Percentiles rank a stretch among this genome's conserved stretches.
Evolutionary conservation across 2,888 invertebrate species (phyloP).

Genomic region (Galeruca laticollis): DNA sequence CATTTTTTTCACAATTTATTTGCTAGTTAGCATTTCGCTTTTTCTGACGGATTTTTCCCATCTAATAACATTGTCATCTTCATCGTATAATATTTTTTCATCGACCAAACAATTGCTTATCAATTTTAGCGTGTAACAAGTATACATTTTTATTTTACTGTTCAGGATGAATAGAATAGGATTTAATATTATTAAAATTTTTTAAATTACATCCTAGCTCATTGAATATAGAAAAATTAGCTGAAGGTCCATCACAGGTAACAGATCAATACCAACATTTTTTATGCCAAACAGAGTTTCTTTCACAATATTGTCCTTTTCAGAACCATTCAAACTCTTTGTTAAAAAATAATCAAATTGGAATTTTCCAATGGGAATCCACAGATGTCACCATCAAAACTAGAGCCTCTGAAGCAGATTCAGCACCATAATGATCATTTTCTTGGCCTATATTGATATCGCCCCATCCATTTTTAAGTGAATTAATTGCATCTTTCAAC

Average conservation of each 20-base stretch:
- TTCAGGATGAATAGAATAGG: not conserved
- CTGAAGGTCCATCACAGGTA: slow-evolving; percentile 46
- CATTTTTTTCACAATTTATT: slow-evolving; percentile 41
- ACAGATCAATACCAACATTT: slow-evolving; percentile 38
- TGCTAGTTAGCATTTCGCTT: slow-evolving; percentile 24
- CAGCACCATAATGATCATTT: slow-evolving; percentile 30
- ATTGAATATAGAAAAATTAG: slow-evolving; percentile 38
- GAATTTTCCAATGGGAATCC: slow-evolving; percentile 48
- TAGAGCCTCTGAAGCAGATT: slow-evolving; percentile 48
- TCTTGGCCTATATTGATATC: slow-evolving; percentile 42
- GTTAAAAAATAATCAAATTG: slow-evolving; percentile 50
- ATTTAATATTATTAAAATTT: not conserved
- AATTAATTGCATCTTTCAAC: too few species aligned
- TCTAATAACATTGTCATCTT: not conserved
- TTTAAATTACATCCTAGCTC: slow-evolving; percentile 26
- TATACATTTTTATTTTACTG: slow-evolving; percentile 6
- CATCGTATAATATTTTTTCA: not conserved
- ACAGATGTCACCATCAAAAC: slow-evolving; percentile 48
- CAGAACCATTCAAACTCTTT: slow-evolving; percentile 39
- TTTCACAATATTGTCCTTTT: slow-evolving; percentile 43
- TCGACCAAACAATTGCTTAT: slow-evolving; percentile 15
- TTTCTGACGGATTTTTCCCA: slow-evolving; percentile 27
- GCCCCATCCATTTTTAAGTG: too few species aligned
- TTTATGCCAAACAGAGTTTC: slow-evolving; percentile 39
- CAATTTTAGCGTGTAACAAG: slow-evolving; percentile 31